Base-by-base conservation (phyloP, 2,888 invertebrate species). In the Xestia ashworthii region DNA sequence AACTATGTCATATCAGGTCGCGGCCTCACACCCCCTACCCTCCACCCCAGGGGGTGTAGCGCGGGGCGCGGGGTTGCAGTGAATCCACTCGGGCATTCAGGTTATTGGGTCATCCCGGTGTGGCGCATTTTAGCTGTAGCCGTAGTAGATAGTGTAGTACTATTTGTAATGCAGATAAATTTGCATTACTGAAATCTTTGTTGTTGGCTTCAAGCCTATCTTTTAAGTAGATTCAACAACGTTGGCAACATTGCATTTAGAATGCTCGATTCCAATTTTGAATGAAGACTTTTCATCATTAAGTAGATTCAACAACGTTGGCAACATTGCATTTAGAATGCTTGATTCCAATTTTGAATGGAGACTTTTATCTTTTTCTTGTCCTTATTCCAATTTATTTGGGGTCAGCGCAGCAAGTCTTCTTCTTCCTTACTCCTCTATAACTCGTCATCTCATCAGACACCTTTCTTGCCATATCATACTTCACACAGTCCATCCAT, bases 1-100 rank as follows among this genome's bases (percentile, higher is more conserved):
- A 83, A 83, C 85, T 83, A 83, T 83, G 83, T 85, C 82, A 83
- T 58, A 55, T 69, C 65, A 62, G 83, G 72, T 70, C 83, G 78
- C 71, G 78, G 78, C 82, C 71, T 81, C 41, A 66, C 65, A 48
- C 48, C 81, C 64, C 41, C 48, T 16, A 2, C 25, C 32, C 79
- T 50, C 41, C n/a, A n/a, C 5, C 55, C 65, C 16, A 6, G 14
- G 38, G 74, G 48, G 19, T 44, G 55, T 12, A 5, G 41, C 6
- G 53, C n/a, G 74, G 78, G 50, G 48, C 9, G 82, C 66, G 83
- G 83, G 85, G 83, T 58, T 85, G 83, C 86, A 85, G 83, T 79
- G 82, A 74, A 85, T 85, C 67, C 83, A 74, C 74, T 85, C 79
- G 75, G 74, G 68, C 83, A 82, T 79, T 67, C 72, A 75, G 83